Evolutionary conservation across 2,797 vertebrate species (phyloP).

Genomic region (Gymnothorax javanicus): DNA sequence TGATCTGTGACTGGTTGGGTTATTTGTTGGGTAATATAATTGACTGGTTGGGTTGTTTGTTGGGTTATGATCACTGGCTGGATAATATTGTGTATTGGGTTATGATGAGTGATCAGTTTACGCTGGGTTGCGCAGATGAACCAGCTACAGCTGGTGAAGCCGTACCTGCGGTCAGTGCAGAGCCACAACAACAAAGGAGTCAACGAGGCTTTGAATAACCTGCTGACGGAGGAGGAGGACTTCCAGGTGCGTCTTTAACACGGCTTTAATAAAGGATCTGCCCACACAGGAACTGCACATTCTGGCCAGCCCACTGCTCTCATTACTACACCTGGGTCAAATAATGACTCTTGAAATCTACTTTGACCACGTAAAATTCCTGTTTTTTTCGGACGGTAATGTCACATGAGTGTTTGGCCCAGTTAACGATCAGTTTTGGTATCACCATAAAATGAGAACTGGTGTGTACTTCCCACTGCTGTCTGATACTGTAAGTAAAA

Average conservation of each 20-base stretch:
- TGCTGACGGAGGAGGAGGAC: conserved; percentile 90
- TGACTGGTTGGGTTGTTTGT: background rate
- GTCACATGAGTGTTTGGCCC: background rate
- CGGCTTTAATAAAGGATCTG: too few species aligned
- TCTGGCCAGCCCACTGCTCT: too few species aligned
- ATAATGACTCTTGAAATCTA: background rate
- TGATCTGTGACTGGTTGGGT: background rate
- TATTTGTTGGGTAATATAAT: background rate
- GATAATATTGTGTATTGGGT: background rate
- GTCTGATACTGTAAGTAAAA: background rate
- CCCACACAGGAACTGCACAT: background rate
- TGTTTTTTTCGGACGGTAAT: background rate
- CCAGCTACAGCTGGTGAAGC: conserved; percentile 86
- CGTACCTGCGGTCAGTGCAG: conserved; percentile 89
- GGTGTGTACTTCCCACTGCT: background rate
- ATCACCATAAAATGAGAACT: background rate
- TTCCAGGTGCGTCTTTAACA: conserved; percentile 76
- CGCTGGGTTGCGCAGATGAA: conserved; percentile 67
- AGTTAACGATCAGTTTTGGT: background rate
- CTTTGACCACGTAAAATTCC: background rate
- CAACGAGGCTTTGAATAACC: conserved; percentile 88
- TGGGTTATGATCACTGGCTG: background rate
- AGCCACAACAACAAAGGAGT: conserved; percentile 89
- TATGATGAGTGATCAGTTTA: background rate
- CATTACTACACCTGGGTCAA: background rate